Evolutionary conservation across 2,113 vertebrate species (phyloP).

Genomic region (Alces alces): DNA sequence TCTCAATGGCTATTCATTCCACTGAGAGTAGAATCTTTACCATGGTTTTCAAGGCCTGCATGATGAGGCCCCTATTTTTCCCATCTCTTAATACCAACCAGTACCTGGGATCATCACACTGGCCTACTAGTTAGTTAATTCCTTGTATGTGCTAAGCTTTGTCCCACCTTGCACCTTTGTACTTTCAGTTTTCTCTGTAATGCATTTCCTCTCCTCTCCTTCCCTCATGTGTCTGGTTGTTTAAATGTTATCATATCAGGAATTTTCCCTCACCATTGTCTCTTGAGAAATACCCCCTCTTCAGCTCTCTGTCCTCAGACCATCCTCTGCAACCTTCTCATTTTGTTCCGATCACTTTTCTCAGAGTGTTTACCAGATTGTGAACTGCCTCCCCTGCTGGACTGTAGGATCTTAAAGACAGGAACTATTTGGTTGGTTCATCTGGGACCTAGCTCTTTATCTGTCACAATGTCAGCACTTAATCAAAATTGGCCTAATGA

Average conservation of each 20-base stretch:
- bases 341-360: background rate
- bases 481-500: background rate
- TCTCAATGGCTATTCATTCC: background rate
- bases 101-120: background rate
- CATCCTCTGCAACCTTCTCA: background rate
- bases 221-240: background rate
- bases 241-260: background rate
- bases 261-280: background rate
- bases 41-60: background rate
- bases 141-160: background rate
- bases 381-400: background rate
- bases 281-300: background rate
- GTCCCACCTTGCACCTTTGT: background rate
- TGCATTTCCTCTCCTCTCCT: background rate
- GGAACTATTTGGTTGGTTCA: constrained; percentile 54
- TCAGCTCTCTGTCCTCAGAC: background rate
- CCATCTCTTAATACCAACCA: background rate
- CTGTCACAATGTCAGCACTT: background rate
- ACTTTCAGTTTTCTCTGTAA: background rate
- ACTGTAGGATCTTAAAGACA: background rate
- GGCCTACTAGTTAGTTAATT: background rate
- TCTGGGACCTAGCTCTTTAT: background rate
- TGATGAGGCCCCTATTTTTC: background rate
- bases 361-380: background rate
- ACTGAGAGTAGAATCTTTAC: background rate